phyloP scores from a whole-genome alignment of 2,113 vertebrate species.

The Solea senegalensis region DNA sequence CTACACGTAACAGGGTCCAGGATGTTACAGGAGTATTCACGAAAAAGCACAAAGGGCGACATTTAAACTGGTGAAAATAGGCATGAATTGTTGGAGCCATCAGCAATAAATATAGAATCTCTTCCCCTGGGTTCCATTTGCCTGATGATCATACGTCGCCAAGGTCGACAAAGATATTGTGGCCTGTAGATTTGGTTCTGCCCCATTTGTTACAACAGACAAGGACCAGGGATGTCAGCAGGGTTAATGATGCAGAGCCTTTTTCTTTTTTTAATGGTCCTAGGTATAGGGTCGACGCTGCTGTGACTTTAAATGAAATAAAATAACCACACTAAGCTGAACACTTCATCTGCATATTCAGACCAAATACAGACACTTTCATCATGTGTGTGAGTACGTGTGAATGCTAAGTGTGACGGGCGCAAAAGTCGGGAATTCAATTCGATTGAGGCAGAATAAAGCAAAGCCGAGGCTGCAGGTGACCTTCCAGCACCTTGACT shows the following conservation, averaged over 20 bases:
- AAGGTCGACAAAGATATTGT: conserved; percentile 23
- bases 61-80: conserved; percentile 20
- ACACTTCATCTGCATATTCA: conserved; percentile 45
- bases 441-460: neutral
- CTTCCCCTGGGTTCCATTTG: conserved; percentile 42
- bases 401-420: too few species aligned
- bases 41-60: conserved; percentile 40
- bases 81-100: conserved; percentile 6
- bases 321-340: conserved; percentile 10
- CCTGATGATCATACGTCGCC: conserved; percentile 13
- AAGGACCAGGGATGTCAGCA: conserved; percentile 13
- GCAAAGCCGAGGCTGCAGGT: neutral
- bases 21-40: conserved; percentile 32
- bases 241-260: conserved; percentile 9
- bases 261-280: neutral
- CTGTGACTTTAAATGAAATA: conserved; percentile 1
- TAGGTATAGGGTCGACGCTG: neutral
- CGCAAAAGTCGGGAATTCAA: neutral
- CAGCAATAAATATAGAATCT: conserved; percentile 8
- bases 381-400: neutral
- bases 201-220: conserved; percentile 18
- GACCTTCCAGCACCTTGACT: neutral
- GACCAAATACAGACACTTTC: conserved; percentile 28
- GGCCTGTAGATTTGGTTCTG: conserved; percentile 24
- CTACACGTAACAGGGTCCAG: conserved; percentile 30